Conservation (phyloP, 1,140 invertebrate genomes). For the Phocides pigmalion region DNA sequence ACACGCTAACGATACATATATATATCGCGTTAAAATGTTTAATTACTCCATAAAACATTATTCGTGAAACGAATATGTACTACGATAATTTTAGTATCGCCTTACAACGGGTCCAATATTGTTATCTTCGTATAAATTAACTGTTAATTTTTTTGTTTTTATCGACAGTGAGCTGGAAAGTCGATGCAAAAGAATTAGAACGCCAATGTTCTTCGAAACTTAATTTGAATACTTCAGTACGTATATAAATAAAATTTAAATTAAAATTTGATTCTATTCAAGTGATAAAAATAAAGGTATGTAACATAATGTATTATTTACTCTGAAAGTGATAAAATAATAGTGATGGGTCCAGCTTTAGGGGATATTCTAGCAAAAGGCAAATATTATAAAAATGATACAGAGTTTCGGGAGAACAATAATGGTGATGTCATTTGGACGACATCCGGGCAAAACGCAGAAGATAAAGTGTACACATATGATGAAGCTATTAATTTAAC, state of each 20-base stretch:
- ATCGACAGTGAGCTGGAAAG: no score
- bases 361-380: background rate
- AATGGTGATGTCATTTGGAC: background rate
- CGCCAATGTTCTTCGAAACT: background rate
- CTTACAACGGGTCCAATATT: background rate
- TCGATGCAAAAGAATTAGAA: background rate
- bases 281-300: no score
- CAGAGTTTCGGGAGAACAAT: background rate
- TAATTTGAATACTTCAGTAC: background rate
- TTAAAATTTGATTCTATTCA: no score
- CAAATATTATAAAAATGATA: constrained; percentile 4
- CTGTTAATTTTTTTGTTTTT: background rate
- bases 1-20: no score
- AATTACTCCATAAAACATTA: background rate
- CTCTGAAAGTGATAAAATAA: no score
- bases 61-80: background rate
- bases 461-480: constrained; percentile 34
- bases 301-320: no score
- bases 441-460: background rate
- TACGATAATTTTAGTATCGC: constrained; percentile 2
- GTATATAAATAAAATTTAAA: background rate
- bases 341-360: background rate
- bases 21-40: no score
- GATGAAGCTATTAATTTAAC: constrained; percentile 41
- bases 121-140: constrained; percentile 4